Base-by-base conservation (phyloP, 2,888 invertebrate species). In the Drosophila mettleri region DNA sequence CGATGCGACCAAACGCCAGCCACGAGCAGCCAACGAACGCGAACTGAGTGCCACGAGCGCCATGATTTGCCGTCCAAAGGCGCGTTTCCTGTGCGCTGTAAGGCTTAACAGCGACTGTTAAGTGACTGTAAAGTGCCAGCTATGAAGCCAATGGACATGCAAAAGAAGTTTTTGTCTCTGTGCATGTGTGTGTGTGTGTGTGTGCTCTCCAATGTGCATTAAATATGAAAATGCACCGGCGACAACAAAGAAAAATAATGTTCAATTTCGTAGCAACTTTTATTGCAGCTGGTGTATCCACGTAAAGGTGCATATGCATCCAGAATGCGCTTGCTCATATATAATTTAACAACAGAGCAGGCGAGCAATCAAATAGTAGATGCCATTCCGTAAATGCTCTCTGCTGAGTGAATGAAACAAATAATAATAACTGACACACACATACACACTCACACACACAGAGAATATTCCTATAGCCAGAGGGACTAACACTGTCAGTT, bases 341-440 rank as follows among this genome's bases (percentile, higher is more conserved):
- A 22, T 48, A 46, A 62, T 38, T 43, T 48, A 63, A 16, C 45
- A n/a, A 10, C 52, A 36, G 38, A 14, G 49, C 22, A 18, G 41
- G n/a, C 18, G n/a, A 59, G 22, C 59, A 64, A 69, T 64, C 69
- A 48, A 62, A 55, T 27, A 12, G 51, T 27, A 14, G 51, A 43
- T 51, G 59, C 24, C 69, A 43, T 36, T 38, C 18, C 38, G 20
- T 61, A 55, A 31, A 34, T 54, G 41, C 41, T 34, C 53, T 68
- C 74, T 53, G 76, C 66, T 71, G 63, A 61, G 55, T 65, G 57
- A 20, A 52, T 65, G 55, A 62, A 74, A 68, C 61, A 74, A 82
- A 78, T 73, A 73, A 57, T 43, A 63, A 57, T 76, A 60, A 65
- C 68, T 65, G 16, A 1, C 7, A 48, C 14, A 20, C 45, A n/a